Evolutionary conservation across 2,113 vertebrate species (phyloP).

Genomic region (Cynoglossus semilaevis): DNA sequence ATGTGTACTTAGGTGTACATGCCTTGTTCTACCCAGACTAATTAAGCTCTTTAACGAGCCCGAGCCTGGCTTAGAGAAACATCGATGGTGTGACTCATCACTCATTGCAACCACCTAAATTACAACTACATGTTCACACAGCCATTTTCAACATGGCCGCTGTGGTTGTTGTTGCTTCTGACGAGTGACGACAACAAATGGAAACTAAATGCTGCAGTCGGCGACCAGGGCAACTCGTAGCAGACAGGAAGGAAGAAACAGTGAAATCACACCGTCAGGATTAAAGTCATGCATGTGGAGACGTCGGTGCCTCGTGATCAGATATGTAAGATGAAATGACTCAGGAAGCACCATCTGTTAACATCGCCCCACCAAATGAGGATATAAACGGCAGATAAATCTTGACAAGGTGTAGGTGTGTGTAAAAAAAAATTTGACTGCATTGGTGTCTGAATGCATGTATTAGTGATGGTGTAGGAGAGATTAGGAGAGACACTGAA

Average conservation of each 20-base stretch:
- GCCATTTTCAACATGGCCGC: neutral
- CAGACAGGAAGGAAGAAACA: conserved; percentile 29
- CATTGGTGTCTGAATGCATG: neutral
- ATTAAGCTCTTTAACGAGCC: too few species aligned
- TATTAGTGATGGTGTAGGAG: conserved; percentile 15
- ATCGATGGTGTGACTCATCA: conserved; percentile 27
- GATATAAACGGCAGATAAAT: conserved; percentile 34
- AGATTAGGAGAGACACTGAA: conserved; percentile 29
- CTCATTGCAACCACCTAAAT: conserved; percentile 24
- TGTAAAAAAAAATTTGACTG: conserved; percentile 9
- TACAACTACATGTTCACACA: conserved; percentile 27
- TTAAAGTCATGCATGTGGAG: conserved; percentile 41
- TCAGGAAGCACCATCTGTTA: conserved; percentile 10
- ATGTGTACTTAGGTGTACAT: too few species aligned
- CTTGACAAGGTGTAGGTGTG: neutral
- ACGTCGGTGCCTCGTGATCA: conserved; percentile 10
- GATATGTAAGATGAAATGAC: conserved; percentile 27
- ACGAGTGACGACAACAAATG: neutral
- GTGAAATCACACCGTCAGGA: conserved; percentile 23
- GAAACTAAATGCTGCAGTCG: neutral
- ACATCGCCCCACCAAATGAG: conserved; percentile 41
- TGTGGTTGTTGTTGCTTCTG: conserved; percentile 2
- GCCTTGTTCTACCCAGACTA: too few species aligned
- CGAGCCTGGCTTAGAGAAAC: conserved; percentile 32
- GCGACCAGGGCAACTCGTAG: conserved; percentile 24